Conservation (phyloP, 2,113 vertebrate species). For the Cynopterus brachyotis region DNA sequence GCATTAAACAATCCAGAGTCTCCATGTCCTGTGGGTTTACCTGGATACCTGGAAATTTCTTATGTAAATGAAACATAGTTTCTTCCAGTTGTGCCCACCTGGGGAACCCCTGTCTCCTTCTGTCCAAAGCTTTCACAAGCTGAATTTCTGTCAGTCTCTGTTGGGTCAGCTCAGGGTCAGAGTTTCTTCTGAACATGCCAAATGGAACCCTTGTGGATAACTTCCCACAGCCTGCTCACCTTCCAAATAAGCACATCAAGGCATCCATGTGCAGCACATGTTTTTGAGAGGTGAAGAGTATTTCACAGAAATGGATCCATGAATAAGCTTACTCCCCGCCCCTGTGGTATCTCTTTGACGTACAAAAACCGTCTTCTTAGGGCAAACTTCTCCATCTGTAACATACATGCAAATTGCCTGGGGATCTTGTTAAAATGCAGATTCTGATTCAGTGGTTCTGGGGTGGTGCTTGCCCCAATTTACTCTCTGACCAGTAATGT, state of each 20-base stretch:
- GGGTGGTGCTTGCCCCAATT: background rate
- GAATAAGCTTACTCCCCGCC: background rate
- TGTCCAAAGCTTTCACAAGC: background rate
- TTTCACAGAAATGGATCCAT: background rate
- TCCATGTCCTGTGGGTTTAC: background rate
- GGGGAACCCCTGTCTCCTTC: background rate
- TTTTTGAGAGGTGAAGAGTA: background rate
- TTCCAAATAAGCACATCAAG: background rate
- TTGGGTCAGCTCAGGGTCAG: background rate
- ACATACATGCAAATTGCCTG: background rate
- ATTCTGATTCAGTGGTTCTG: background rate
- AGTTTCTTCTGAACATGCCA: background rate
- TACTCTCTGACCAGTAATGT: background rate
- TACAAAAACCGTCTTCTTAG: background rate
- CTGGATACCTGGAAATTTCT: background rate
- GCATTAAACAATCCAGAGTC: background rate
- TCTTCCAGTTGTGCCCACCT: background rate
- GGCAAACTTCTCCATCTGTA: background rate
- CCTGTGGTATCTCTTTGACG: background rate
- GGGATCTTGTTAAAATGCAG: background rate
- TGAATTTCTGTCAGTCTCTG: background rate
- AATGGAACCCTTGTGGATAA: background rate
- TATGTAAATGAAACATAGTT: constrained; percentile 31
- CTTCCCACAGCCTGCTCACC: background rate
- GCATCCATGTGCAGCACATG: background rate